Evolutionary conservation across 1,140 invertebrate genomes (phyloP).

Genomic region (Orius laevigatus): DNA sequence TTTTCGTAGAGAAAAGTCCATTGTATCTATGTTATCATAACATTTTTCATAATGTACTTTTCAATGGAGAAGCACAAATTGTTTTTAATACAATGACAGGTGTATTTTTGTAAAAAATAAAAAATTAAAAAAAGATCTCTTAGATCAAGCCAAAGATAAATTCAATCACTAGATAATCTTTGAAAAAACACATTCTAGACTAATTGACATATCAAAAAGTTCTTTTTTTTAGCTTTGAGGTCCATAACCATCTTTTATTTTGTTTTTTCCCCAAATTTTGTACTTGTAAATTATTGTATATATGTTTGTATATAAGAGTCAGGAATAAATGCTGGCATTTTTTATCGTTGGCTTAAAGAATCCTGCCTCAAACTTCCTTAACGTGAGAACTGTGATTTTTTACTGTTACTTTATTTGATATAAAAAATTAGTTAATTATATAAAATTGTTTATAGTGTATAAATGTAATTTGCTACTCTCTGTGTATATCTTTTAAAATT

Average conservation of each 20-base stretch:
- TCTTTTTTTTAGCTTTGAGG: neutral
- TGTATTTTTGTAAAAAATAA: conserved; percentile 16
- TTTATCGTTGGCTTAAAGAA: neutral
- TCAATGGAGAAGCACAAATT: conserved; percentile 5
- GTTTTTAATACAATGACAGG: conserved; percentile 4
- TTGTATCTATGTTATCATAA: neutral
- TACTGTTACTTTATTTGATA: conserved; percentile 16
- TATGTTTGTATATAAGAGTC: neutral
- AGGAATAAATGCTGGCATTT: conserved; percentile 1
- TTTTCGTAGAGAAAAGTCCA: neutral
- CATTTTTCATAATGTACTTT: neutral
- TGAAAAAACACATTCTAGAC: conserved; percentile 10
- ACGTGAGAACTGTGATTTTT: conserved; percentile 20
- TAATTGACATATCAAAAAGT: conserved; percentile 6
- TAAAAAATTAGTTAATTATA: conserved; percentile 9
- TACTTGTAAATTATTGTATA: neutral
- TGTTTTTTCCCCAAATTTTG: neutral
- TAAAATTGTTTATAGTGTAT: conserved; percentile 18
- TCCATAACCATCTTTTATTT: no score
- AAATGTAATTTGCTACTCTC: conserved; percentile 18
- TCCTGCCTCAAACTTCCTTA: conserved; percentile 17
- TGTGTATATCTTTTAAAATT: conserved; percentile 12
- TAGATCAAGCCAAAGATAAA: conserved; percentile 15
- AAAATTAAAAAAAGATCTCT: conserved; percentile 13
- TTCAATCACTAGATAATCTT: neutral